Conservation (phyloP, 2,888 invertebrate genomes). For the Bombyx huttoni region DNA sequence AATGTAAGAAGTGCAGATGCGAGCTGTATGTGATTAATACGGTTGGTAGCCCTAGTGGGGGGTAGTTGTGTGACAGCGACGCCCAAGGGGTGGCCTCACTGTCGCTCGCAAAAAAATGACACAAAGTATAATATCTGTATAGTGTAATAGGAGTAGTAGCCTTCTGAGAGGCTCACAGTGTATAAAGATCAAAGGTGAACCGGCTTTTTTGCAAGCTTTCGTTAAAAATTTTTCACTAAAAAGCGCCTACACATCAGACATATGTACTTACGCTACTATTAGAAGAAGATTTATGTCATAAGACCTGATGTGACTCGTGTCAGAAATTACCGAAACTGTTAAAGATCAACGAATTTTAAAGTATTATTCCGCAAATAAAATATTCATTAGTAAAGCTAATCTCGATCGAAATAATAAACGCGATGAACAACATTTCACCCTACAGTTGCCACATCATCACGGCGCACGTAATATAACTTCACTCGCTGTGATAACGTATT, state of each 20-base stretch:
- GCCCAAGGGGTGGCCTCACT: constrained; percentile 18
- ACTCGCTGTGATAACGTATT: constrained; percentile 37
- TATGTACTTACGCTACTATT: not conserved
- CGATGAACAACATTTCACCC: not conserved
- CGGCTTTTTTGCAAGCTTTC: constrained; percentile 28
- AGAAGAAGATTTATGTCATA: not conserved
- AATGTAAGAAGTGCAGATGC: not conserved
- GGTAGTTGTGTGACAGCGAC: constrained; percentile 7
- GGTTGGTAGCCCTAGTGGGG: constrained; percentile 4
- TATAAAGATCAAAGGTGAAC: constrained; percentile 51
- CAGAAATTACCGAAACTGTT: not conserved
- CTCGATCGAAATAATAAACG: not conserved
- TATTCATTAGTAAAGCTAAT: not conserved
- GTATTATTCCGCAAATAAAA: not conserved
- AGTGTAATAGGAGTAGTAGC: constrained; percentile 58
- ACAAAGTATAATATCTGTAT: constrained; percentile 70
- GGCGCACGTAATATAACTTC: constrained; percentile 11
- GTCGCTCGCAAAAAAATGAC: constrained; percentile 62
- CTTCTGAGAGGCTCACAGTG: constrained; percentile 48
- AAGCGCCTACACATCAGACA: not conserved
- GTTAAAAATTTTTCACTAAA: constrained; percentile 17
- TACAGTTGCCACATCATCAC: constrained; percentile 5
- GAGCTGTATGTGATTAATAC: not conserved
- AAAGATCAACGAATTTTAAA: not conserved
- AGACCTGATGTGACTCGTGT: no score